Conservation (phyloP, 2,888 invertebrate genomes). For the Sinotaia quadrata region DNA sequence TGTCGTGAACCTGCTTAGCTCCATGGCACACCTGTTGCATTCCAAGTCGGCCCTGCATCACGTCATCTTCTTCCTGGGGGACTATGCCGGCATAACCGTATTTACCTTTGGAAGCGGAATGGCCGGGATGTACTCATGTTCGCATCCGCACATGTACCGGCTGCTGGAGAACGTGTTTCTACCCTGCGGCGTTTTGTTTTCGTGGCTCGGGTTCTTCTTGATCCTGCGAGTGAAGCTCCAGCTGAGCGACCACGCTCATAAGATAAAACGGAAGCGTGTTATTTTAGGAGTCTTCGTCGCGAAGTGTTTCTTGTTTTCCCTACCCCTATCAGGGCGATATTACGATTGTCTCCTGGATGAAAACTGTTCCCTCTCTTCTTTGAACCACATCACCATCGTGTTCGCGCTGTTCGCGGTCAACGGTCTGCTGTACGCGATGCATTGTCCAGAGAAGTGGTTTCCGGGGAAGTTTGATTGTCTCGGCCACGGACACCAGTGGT, state of each 20-base stretch:
- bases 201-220: slow-evolving; percentile 44
- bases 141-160: slow-evolving; percentile 36
- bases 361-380: slow-evolving; percentile 36
- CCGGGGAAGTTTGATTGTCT: slow-evolving; percentile 58
- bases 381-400: slow-evolving; percentile 46
- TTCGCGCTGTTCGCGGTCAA: slow-evolving; percentile 37
- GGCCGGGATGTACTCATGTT: slow-evolving; percentile 47
- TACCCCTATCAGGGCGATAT: slow-evolving; percentile 41
- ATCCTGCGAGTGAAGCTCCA: slow-evolving; percentile 30
- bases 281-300: slow-evolving; percentile 43
- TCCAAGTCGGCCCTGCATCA: slow-evolving; percentile 52
- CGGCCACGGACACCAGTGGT: slow-evolving; percentile 61
- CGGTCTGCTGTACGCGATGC: slow-evolving; percentile 44
- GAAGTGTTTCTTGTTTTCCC: slow-evolving; percentile 35
- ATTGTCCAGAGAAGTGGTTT: slow-evolving; percentile 52
- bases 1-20: slow-evolving; percentile 43
- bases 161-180: slow-evolving; percentile 34
- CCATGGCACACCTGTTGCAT: slow-evolving; percentile 53
- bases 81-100: slow-evolving; percentile 58
- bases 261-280: slow-evolving; percentile 44
- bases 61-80: slow-evolving; percentile 54
- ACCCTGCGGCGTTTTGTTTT: slow-evolving; percentile 43
- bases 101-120: slow-evolving; percentile 44
- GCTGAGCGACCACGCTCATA: slow-evolving; percentile 44
- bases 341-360: slow-evolving; percentile 38